phyloP scores from a whole-genome alignment of 2,113 vertebrate species.

The Pluvianellus socialis region DNA sequence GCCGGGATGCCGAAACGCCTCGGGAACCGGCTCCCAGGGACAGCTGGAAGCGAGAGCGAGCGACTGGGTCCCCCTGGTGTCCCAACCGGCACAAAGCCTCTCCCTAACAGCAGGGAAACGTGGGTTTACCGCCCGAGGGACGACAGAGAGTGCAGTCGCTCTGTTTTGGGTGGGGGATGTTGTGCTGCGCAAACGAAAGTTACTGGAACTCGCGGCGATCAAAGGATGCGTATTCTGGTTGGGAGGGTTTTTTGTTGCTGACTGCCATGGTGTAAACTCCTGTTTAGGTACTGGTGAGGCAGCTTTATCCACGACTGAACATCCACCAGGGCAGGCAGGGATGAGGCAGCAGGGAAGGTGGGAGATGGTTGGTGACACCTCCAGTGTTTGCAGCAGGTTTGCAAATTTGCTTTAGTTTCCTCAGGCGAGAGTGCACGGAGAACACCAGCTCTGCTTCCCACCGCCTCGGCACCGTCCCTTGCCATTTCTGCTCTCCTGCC shows the following conservation, averaged over 20 bases:
- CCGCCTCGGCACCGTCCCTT: neutral
- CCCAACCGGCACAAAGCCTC: neutral
- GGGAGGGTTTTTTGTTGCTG: neutral
- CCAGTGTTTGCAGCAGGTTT: neutral
- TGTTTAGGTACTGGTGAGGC: neutral
- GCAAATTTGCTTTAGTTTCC: neutral
- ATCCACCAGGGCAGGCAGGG: accelerated
- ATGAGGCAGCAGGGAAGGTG: neutral
- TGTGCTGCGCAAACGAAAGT: neutral
- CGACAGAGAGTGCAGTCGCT: neutral
- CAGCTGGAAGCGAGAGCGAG: neutral
- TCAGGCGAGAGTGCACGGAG: neutral
- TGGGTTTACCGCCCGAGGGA: neutral
- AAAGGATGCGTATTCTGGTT: neutral
- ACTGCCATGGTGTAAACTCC: neutral
- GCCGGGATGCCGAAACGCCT: neutral
- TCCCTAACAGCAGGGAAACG: accelerated
- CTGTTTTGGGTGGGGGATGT: neutral
- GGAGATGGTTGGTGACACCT: neutral
- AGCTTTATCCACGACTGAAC: neutral
- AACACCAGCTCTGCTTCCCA: neutral
- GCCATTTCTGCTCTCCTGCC: neutral
- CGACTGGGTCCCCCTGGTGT: neutral
- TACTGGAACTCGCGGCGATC: neutral
- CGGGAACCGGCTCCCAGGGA: accelerated